Evolutionary conservation across 2,888 invertebrate species (phyloP), one percentile per base, ranked within the genome.

Genomic region (Brenthis hecate): DNA sequence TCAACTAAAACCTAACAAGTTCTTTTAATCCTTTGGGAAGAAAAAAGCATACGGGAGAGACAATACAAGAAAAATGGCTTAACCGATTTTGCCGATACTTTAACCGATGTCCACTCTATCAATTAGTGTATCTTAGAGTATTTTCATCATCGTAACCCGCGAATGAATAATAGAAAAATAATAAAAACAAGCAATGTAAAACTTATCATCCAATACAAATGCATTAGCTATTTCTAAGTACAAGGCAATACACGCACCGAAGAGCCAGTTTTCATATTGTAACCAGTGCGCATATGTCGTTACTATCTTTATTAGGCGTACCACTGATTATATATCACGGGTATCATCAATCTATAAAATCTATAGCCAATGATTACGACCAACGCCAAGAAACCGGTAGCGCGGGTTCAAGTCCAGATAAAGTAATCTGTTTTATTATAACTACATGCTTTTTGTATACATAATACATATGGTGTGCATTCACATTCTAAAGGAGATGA

Each of bases 321-420:
- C 69, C 65, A 65, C 63, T 63, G 71, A 70, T 66, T 70, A 58
- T 48, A 56, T 64, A 55, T 56, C 65, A 69, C 51, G 58, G 60
- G 67, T 63, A 61, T 62, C 68, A 71, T 71, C 72, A 69, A 69
- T 69, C 68, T 72, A 69, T 70, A 72, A 65, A 63, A 72, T 68
- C 65, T 56, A 69, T 73, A 62, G 19, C 16, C 67, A 63, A 67
- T 71, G 70, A 66, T 72, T 68, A 70, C 55, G 48, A 57, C 56
- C 36, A 47, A 61, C 71, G 65, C n/a, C 50, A 58, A 43, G 43
- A 63, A 72, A 72, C 73, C 73, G 73, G 73, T 74, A 61, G 72
- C 47, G 66, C 71, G 61, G 65, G 71, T 69, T 72, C 68, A 48
- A 64, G 57, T 72, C 69, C 71, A 71, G 68, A 64, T 69, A 66